A percentile compares a stretch with the other conserved stretches of the same genome.
phyloP scores from a whole-genome alignment of 2,797 vertebrate genomes.

The Pantherophis alleghaniensis region DNA sequence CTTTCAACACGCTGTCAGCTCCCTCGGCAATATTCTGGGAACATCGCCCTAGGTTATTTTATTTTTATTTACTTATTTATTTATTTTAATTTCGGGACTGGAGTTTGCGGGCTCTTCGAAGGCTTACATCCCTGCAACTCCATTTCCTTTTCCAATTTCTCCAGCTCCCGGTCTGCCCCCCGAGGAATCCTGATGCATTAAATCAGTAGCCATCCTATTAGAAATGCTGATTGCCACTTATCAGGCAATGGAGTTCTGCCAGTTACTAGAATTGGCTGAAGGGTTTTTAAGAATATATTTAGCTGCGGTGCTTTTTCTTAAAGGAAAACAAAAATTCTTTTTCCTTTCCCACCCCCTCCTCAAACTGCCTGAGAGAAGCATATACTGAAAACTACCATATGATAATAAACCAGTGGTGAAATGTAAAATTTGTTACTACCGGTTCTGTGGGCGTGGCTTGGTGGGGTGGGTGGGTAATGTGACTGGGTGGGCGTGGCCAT shows the following conservation, averaged over 20 bases:
- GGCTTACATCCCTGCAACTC: too few species aligned
- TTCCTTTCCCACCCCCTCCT: too few species aligned
- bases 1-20: not conserved
- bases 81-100: not conserved
- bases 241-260: not conserved
- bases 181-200: not conserved
- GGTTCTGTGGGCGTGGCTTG: too few species aligned
- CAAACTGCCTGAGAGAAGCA: not conserved
- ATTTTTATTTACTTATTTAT: not conserved
- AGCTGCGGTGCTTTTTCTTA: not conserved
- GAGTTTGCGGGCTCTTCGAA: not conserved
- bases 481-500: too few species aligned
- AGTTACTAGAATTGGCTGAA: not conserved
- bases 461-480: too few species aligned
- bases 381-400: not conserved
- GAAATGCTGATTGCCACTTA: not conserved
- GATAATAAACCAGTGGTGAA: not conserved
- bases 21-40: not conserved
- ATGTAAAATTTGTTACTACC: too few species aligned
- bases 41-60: not conserved
- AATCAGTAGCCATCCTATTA: not conserved
- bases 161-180: not conserved
- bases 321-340: not conserved
- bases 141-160: not conserved
- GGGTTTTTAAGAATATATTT: not conserved